Conservation (phyloP, 2,113 vertebrate genomes). For the Phasianus colchicus region DNA sequence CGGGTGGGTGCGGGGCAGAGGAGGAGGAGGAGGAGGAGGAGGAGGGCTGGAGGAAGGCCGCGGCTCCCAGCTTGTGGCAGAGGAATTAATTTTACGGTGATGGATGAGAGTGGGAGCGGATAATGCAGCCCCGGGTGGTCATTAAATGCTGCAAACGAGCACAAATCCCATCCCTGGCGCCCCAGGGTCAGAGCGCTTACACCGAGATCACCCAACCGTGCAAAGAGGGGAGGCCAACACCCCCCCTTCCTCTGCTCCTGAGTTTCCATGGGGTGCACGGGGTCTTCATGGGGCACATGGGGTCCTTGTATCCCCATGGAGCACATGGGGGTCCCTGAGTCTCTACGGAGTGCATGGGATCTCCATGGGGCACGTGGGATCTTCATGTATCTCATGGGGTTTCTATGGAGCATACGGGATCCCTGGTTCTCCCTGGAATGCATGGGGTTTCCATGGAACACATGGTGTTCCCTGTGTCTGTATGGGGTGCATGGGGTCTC, state of each 20-base stretch:
- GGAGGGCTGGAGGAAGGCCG: not conserved
- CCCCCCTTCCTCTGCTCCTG: not conserved
- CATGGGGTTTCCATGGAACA: too few species aligned
- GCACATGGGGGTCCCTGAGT: too few species aligned
- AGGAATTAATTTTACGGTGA: not conserved
- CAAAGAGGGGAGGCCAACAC: fast-evolving
- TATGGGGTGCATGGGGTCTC: too few species aligned
- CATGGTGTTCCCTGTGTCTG: too few species aligned
- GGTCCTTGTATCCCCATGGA: too few species aligned
- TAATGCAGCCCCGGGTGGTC: not conserved
- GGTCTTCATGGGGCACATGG: too few species aligned
- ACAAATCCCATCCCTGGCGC: not conserved
- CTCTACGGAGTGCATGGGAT: not conserved
- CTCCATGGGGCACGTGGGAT: not conserved
- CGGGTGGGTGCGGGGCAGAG: not conserved
- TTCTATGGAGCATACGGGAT: not conserved
- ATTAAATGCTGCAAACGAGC: not conserved
- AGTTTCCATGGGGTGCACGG: too few species aligned
- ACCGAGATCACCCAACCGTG: fast-evolving
- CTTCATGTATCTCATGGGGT: not conserved
- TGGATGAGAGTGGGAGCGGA: not conserved
- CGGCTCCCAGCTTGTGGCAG: not conserved
- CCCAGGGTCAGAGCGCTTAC: not conserved
- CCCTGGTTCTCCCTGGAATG: too few species aligned
- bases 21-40: not conserved